Conservation (phyloP, 2,888 invertebrate species). For the Portevinia maculata region DNA sequence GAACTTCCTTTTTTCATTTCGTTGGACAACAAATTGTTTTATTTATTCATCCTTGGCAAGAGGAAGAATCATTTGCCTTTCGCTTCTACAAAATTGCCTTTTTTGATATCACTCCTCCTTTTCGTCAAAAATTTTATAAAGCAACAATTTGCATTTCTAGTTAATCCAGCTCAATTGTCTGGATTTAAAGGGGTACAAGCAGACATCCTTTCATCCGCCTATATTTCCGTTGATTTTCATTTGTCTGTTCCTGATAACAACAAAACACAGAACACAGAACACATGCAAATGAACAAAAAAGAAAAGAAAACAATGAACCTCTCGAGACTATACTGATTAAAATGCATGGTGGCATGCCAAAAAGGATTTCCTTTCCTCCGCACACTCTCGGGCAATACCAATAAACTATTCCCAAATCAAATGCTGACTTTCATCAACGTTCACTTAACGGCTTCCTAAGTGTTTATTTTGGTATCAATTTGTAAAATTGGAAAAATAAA, state of each 20-base stretch:
- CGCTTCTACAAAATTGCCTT: constrained; percentile 4
- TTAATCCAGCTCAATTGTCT: constrained; percentile 50
- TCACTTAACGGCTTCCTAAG: constrained; percentile 69
- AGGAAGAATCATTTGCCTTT: constrained; percentile 29
- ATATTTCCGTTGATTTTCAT: constrained; percentile 36
- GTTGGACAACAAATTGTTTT: constrained; percentile 28
- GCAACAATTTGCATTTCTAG: constrained; percentile 65
- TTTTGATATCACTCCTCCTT: not conserved
- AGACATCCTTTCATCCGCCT: constrained; percentile 37
- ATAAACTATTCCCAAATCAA: constrained; percentile 69
- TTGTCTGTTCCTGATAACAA: constrained; percentile 16
- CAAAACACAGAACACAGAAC: not conserved
- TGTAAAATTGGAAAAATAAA: constrained; percentile 44
- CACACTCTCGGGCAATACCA: constrained; percentile 1
- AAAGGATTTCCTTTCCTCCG: constrained; percentile 56
- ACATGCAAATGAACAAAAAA: constrained; percentile 14
- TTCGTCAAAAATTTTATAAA: constrained; percentile 24
- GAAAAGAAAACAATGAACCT: too few relatives aligned
- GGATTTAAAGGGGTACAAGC: constrained; percentile 48
- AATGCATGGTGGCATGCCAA: constrained; percentile 56
- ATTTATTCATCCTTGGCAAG: constrained; percentile 56
- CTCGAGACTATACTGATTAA: constrained; percentile 54
- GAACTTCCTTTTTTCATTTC: constrained; percentile 12
- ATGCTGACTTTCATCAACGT: constrained; percentile 65
- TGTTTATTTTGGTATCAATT: constrained; percentile 70